A percentile compares a stretch with the other conserved stretches of the same genome.
These are phyloP conservation scores for Psophia crepitans DNA, from an alignment of 2,113 vertebrate genomes.

Conservation along the genomic window DNA sequence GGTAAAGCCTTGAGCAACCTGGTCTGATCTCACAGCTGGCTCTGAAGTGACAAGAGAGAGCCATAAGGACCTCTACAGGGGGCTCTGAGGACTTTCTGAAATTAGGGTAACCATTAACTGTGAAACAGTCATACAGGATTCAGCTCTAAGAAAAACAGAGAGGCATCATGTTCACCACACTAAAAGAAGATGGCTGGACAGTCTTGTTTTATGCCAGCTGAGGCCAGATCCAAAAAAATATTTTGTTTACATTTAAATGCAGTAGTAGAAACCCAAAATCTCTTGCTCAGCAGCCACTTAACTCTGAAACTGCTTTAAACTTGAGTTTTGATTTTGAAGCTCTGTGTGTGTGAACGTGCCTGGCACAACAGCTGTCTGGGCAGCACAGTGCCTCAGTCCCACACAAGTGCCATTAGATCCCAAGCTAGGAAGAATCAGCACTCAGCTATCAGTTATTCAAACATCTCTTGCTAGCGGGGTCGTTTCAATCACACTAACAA, in stretches of 20 bases:
- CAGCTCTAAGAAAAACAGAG: background rate
- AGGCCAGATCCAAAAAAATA: fast-evolving
- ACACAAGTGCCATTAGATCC: background rate
- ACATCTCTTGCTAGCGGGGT: background rate
- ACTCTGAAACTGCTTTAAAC: background rate
- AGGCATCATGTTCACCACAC: background rate
- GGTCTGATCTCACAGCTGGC: background rate
- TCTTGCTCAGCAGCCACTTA: background rate
- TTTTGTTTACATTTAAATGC: background rate
- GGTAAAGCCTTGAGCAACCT: background rate
- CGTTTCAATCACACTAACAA: background rate
- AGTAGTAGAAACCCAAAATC: background rate
- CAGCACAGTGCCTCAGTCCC: background rate
- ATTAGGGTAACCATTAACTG: background rate
- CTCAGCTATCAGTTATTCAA: background rate
- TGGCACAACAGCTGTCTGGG: background rate
- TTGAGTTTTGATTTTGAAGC: background rate
- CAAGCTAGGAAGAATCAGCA: background rate
- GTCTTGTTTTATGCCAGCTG: background rate
- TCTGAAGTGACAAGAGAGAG: background rate
- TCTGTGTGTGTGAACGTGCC: fast-evolving
- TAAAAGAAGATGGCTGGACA: background rate
- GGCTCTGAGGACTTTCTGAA: background rate
- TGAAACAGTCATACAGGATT: background rate
- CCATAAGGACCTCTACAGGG: background rate